A percentile compares a stretch with the other conserved stretches of the same genome.
phyloP scores from a whole-genome alignment of 2,888 invertebrate species.

The Lacanobia oleracea region DNA sequence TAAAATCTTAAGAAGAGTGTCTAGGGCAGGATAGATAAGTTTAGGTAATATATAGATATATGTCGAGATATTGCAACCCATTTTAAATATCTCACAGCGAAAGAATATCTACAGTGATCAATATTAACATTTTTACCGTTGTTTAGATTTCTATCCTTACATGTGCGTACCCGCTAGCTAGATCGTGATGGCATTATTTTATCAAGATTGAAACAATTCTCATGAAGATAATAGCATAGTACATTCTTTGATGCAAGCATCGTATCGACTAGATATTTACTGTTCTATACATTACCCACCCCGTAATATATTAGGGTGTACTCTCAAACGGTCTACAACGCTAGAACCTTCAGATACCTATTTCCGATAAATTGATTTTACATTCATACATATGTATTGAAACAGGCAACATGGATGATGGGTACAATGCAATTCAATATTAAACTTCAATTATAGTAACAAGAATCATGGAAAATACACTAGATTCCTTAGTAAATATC shows the following conservation, averaged over 20 bases:
- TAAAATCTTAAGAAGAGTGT: background rate
- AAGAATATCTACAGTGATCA: constrained; percentile 36
- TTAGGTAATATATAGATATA: constrained; percentile 7
- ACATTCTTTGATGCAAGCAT: constrained; percentile 77
- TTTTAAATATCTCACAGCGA: constrained; percentile 41
- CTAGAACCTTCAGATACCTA: constrained; percentile 45
- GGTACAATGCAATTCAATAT: constrained; percentile 45
- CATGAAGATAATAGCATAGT: constrained; percentile 72
- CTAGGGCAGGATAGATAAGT: background rate
- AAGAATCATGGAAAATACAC: constrained; percentile 46
- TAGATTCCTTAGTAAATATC: constrained; percentile 56
- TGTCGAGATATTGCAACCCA: constrained; percentile 36
- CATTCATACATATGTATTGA: constrained; percentile 20
- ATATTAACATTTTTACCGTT: constrained; percentile 52
- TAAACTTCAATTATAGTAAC: constrained; percentile 47
- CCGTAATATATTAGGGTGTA: constrained; percentile 10
- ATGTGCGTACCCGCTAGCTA: constrained; percentile 73
- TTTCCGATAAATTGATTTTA: constrained; percentile 17
- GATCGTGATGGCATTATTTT: constrained; percentile 81
- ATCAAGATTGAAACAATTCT: constrained; percentile 77
- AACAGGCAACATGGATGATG: constrained; percentile 32
- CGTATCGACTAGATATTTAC: constrained; percentile 69
- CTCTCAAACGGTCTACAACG: constrained; percentile 38
- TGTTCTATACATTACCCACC: constrained; percentile 74
- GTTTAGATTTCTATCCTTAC: constrained; percentile 62